Conservation (phyloP, 2,797 vertebrate genomes). For the Clarias fuscus region DNA sequence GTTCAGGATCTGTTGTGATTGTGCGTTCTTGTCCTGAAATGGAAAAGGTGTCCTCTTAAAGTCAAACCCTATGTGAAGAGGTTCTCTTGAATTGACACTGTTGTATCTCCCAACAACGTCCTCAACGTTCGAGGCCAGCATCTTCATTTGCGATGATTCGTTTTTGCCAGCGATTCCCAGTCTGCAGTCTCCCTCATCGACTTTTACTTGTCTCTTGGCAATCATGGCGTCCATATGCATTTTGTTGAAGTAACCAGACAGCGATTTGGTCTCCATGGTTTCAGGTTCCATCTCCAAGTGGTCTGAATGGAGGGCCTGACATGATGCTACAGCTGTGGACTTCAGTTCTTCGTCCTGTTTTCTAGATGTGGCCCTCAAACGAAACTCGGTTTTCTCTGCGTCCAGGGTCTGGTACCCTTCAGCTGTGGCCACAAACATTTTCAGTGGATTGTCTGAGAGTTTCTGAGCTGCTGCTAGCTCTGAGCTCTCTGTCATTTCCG, state of each 20-base stretch:
- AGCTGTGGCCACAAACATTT: conserved; percentile 84
- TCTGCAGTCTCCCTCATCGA: conserved; percentile 78
- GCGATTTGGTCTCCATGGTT: conserved; percentile 98
- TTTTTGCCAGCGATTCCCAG: conserved; percentile 69
- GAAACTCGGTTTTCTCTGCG: conserved; percentile 87
- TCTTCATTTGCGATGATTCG: conserved; percentile 75
- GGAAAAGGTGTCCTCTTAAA: conserved; percentile 88
- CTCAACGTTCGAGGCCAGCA: conserved; percentile 73
- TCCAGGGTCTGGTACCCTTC: conserved; percentile 85
- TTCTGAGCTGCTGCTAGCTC: conserved; percentile 93
- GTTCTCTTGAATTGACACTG: conserved; percentile 83
- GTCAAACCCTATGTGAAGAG: conserved; percentile 86
- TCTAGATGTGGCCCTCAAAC: conserved; percentile 64
- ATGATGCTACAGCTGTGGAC: conserved; percentile 85
- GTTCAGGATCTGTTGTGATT: conserved; percentile 79
- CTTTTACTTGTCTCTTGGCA: conserved; percentile 84
- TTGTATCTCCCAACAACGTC: conserved; percentile 84
- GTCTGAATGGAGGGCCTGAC: conserved; percentile 90
- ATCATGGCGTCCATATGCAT: conserved; percentile 89
- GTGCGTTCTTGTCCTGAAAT: conserved; percentile 86
- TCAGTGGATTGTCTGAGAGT: conserved; percentile 86
- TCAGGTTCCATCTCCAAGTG: conserved; percentile 98
- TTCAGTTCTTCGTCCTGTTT: conserved; percentile 78
- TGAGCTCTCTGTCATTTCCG: conserved; percentile 99
- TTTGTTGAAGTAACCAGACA: conserved; percentile 95